Percentiles rank a stretch among this genome's conserved stretches.
phyloP scores from a whole-genome alignment of 64 coral and sea anemone genomes.

The Acropora tenuis region DNA sequence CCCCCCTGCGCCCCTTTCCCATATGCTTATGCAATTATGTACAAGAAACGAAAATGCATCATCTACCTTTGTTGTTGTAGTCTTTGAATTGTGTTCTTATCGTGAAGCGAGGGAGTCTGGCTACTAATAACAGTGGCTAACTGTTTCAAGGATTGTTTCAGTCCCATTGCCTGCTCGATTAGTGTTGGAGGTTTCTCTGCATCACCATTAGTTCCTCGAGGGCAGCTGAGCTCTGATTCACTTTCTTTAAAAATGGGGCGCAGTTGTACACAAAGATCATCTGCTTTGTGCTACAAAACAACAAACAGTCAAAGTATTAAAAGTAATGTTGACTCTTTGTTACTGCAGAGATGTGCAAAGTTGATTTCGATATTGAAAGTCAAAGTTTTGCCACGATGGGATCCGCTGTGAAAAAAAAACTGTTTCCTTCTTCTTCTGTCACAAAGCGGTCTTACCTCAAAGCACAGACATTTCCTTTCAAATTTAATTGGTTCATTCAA shows the following conservation, averaged over 20 bases:
- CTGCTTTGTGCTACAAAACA: slow-evolving; percentile 22
- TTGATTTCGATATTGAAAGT: no score
- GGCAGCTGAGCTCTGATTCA: slow-evolving; percentile 15
- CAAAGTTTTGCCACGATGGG: no score
- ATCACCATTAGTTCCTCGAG: neutral
- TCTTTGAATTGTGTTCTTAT: slow-evolving; percentile 27
- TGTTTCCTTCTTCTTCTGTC: no score
- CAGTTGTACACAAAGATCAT: neutral
- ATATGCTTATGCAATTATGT: no score
- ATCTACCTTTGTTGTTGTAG: slow-evolving; percentile 70
- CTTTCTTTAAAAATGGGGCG: slow-evolving; percentile 28
- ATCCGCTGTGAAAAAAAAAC: no score
- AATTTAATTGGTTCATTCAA: neutral
- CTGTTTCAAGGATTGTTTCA: slow-evolving; percentile 69
- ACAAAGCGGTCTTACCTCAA: no score
- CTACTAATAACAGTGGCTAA: slow-evolving; percentile 60
- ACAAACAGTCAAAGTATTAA: neutral
- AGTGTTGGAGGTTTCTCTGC: slow-evolving; percentile 38
- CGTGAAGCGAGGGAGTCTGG: slow-evolving; percentile 37
- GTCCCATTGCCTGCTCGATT: slow-evolving; percentile 54
- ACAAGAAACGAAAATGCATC: no score
- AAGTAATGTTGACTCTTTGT: neutral
- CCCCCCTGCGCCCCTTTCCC: no score
- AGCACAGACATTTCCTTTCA: neutral
- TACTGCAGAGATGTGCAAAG: neutral